Conservation (phyloP, 2,888 invertebrate species). For the Ethmia dodecea region DNA sequence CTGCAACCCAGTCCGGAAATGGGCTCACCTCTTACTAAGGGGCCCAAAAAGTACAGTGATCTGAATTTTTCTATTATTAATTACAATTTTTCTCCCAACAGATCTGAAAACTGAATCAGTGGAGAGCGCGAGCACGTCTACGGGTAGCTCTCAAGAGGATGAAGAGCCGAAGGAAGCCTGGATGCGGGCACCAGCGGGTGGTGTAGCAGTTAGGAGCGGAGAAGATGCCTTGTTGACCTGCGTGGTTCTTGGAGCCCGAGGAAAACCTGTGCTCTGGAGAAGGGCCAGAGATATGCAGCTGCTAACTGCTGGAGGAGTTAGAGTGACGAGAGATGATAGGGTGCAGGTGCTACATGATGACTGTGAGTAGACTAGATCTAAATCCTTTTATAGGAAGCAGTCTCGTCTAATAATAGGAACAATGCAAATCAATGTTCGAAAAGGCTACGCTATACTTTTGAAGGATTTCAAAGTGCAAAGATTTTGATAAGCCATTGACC, state of each 20-base stretch:
- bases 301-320: slow-evolving; percentile 85
- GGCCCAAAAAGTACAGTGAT: too few relatives aligned
- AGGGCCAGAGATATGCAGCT: slow-evolving; percentile 82
- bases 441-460: too few relatives aligned
- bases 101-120: slow-evolving; percentile 41
- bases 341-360: slow-evolving; percentile 87
- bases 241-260: slow-evolving; percentile 83
- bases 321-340: slow-evolving; percentile 86
- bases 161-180: slow-evolving; percentile 50
- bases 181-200: slow-evolving; percentile 59
- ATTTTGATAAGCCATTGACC: too few relatives aligned
- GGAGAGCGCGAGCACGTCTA: slow-evolving; percentile 43
- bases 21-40: too few relatives aligned
- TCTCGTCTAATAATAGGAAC: too few relatives aligned
- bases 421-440: too few relatives aligned
- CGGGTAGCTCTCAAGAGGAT: slow-evolving; percentile 50
- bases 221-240: slow-evolving; percentile 90
- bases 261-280: slow-evolving; percentile 87
- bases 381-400: too few relatives aligned
- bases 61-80: too few relatives aligned
- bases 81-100: slow-evolving; percentile 35
- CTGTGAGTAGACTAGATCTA: too few relatives aligned
- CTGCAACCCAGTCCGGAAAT: too few relatives aligned
- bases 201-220: slow-evolving; percentile 69
- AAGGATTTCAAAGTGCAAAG: too few relatives aligned